Evolutionary conservation across 1,140 invertebrate species (phyloP), one percentile per base, ranked within the genome.

Genomic region (Meloidogyne floridensis): DNA sequence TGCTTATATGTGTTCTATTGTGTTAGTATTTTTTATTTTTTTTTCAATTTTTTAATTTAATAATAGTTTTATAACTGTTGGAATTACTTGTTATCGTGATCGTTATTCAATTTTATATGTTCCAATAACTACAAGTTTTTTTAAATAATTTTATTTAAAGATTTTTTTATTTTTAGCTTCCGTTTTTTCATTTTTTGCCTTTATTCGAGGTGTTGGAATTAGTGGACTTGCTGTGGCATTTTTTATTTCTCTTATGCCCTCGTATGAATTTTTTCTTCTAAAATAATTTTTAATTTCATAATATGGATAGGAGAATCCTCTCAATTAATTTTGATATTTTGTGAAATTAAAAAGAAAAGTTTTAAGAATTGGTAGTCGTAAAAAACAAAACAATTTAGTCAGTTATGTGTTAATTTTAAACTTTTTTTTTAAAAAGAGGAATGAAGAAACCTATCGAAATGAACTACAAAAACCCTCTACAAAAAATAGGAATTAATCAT

Each of bases 31-130:
- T 43, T n/a, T 53, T 32, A n/a, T 5, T 6, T 18, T 53, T 43
- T 72, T 10, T 75, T 32, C 32, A 32, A 32, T 32, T 32, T 32
- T 78, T 75, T 11, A 15, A 47, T 51, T 15, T 10, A n/a, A 56
- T 32, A 32, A 32, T 32, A 81, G 80, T 18, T 10, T 13, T n/a
- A 8, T 71, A 18, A 71, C 77, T 6, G 18, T 75, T 51, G 72
- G 70, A 42, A 18, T 75, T 69, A 72, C 75, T 54, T 9, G 18
- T 18, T 81, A 75, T 53, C 80, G 80, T 18, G 75, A 65, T 72
- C 74, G 69, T 77, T 81, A 65, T 71, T 81, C 80, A 42, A n/a
- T 71, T 47, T 51, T 75, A 20, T 56, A 75, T 65, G 1, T 69
- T 43, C 80, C 80, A 69, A 5, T 76, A 13, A 69, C 75, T 2